Conservation (phyloP, 2,888 invertebrate species). For the Drosophila parthenogenetica region DNA sequence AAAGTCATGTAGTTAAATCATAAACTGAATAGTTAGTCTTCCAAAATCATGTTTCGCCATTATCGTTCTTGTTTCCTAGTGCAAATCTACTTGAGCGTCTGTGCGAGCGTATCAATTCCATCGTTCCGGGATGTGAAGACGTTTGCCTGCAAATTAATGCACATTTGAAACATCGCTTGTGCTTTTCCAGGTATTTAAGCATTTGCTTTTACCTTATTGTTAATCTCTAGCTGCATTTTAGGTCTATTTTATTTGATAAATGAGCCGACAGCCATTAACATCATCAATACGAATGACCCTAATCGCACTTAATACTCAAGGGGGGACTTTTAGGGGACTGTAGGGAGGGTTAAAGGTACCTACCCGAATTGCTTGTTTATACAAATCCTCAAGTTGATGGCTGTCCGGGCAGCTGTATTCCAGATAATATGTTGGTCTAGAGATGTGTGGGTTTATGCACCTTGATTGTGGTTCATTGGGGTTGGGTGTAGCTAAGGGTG, state of each 20-base stretch:
- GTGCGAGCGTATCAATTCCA: neutral
- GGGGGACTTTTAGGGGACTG: constrained; percentile 3
- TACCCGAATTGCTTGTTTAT: constrained; percentile 43
- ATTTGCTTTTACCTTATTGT: constrained; percentile 31
- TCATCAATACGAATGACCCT: constrained; percentile 56
- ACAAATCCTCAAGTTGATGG: constrained; percentile 60
- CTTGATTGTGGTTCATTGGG: constrained; percentile 16
- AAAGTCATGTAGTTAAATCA: too few species aligned
- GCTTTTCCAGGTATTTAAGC: constrained; percentile 23
- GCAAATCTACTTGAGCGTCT: neutral
- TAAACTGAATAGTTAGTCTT: too few species aligned
- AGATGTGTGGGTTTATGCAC: constrained; percentile 29
- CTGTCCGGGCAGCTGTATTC: constrained; percentile 40
- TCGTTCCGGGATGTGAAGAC: constrained; percentile 7
- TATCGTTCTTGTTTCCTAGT: too few species aligned
- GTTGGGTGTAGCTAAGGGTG: neutral
- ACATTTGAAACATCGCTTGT: constrained; percentile 27
- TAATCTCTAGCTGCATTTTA: constrained; percentile 46
- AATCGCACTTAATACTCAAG: constrained; percentile 63
- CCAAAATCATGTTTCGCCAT: too few species aligned
- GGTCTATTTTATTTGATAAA: constrained; percentile 56
- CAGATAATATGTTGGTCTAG: constrained; percentile 8
- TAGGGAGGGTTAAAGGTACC: neutral
- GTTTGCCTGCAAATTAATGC: constrained; percentile 30
- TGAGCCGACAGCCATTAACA: constrained; percentile 57